Evolutionary conservation across 2,888 invertebrate species (phyloP).

Genomic region (Catotricha subobsoleta): DNA sequence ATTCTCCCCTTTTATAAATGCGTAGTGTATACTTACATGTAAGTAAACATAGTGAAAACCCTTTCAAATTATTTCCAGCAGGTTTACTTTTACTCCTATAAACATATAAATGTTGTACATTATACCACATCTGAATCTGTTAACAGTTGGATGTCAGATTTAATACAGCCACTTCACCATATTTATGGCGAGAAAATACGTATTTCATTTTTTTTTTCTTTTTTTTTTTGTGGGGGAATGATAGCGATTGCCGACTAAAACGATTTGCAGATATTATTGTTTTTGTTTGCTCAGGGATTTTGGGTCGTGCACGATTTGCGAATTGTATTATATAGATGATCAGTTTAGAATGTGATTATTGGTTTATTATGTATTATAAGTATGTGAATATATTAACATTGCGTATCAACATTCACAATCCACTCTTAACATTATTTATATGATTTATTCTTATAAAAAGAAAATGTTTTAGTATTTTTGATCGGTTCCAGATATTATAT

Average conservation of each 20-base stretch:
- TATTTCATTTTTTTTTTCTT: too few species aligned
- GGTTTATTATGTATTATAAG: neutral
- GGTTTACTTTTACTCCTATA: neutral
- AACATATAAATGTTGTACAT: too few species aligned
- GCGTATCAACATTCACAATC: too few species aligned
- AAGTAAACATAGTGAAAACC: neutral
- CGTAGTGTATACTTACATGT: too few species aligned
- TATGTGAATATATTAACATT: too few species aligned
- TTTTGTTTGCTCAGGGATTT: neutral
- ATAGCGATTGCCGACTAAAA: neutral
- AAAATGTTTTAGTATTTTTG: too few species aligned
- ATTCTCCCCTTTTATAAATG: too few species aligned
- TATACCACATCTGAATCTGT: too few species aligned
- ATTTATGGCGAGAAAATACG: neutral
- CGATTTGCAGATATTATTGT: neutral
- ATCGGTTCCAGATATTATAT: too few species aligned
- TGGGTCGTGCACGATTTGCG: too few species aligned
- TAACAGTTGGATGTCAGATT: neutral
- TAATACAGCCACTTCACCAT: slow-evolving; percentile 1
- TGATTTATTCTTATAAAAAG: too few species aligned
- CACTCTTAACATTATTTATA: too few species aligned
- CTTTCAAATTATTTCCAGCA: neutral
- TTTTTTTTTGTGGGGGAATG: neutral
- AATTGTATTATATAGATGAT: neutral
- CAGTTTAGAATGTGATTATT: neutral